phyloP scores from a whole-genome alignment of 2,888 invertebrate genomes.

The Conus canariensis region DNA sequence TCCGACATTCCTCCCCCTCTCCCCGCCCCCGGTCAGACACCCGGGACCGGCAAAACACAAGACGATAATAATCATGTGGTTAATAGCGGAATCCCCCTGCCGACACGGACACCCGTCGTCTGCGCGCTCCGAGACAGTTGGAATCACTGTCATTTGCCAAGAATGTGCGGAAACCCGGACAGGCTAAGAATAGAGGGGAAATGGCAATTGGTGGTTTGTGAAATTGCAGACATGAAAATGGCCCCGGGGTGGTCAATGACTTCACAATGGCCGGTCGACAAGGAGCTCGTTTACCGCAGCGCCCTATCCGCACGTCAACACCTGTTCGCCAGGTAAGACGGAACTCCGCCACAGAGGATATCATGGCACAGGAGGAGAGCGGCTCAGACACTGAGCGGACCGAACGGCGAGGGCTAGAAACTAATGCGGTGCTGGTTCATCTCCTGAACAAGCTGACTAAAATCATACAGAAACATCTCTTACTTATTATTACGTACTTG shows the following conservation, averaged over 20 bases:
- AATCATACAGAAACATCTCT: too few relatives aligned
- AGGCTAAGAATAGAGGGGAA: conserved; percentile 1
- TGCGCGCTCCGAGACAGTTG: background rate
- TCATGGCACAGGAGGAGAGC: too few relatives aligned
- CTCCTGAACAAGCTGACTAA: too few relatives aligned
- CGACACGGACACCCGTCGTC: conserved; percentile 24
- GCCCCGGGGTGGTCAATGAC: conserved; percentile 23
- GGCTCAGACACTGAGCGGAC: too few relatives aligned
- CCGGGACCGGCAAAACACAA: background rate
- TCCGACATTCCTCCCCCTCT: too few relatives aligned
- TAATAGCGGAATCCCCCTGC: conserved; percentile 17
- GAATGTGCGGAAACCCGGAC: conserved; percentile 21
- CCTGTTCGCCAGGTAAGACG: background rate
- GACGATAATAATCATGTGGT: conserved; percentile 8
- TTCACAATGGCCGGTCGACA: background rate
- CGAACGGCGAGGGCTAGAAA: too few relatives aligned
- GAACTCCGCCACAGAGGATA: too few relatives aligned
- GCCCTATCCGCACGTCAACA: background rate
- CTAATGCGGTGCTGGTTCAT: too few relatives aligned
- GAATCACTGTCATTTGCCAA: conserved; percentile 29
- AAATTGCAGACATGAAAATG: conserved; percentile 33
- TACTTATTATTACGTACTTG: too few relatives aligned
- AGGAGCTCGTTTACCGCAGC: background rate
- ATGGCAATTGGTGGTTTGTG: conserved; percentile 21
- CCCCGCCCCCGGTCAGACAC: too few relatives aligned